Conservation (phyloP, 2,888 invertebrate genomes). For the Melinopterus prodromus region DNA sequence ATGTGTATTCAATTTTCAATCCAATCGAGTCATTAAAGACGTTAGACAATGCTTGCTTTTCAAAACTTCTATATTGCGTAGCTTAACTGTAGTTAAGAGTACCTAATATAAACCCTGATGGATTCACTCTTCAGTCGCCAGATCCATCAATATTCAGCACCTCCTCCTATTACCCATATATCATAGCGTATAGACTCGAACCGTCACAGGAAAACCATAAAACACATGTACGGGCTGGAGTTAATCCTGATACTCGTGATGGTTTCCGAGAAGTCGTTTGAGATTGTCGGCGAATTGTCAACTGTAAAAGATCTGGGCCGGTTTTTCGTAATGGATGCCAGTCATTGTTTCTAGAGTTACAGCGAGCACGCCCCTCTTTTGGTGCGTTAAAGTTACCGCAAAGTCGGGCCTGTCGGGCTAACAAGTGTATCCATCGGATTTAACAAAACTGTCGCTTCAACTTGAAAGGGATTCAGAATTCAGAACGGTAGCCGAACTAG, state of each 20-base stretch:
- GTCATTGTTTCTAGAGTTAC: slow-evolving; percentile 4
- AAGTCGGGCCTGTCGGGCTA: neutral
- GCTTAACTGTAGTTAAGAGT: neutral
- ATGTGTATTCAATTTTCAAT: too few species aligned
- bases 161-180: neutral
- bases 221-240: neutral
- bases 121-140: neutral
- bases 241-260: neutral
- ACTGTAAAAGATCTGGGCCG: neutral
- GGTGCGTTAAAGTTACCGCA: neutral
- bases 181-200: neutral
- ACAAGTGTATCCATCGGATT: neutral
- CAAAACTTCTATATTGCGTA: too few species aligned
- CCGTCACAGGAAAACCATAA: neutral
- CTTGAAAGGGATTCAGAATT: neutral
- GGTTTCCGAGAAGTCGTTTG: neutral
- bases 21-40: neutral
- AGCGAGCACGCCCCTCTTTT: neutral
- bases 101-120: neutral
- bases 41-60: neutral
- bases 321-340: neutral
- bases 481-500: neutral
- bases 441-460: neutral
- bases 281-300: slow-evolving; percentile 4
- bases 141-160: neutral